Evolutionary conservation across 2,888 invertebrate species (phyloP).

Genomic region (Lamellibrachia satsuma): DNA sequence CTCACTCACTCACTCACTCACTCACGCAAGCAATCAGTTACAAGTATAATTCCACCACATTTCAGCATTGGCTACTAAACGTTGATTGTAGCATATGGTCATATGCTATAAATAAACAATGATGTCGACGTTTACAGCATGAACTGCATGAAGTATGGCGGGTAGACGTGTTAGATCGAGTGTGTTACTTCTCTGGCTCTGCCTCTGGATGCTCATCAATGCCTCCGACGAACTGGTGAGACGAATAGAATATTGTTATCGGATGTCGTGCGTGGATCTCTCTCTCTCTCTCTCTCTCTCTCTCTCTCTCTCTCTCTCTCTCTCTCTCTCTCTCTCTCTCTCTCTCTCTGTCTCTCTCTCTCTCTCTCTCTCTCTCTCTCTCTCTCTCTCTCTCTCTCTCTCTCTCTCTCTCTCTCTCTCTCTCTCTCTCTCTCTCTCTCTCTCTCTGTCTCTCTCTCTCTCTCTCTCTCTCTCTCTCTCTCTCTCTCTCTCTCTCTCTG

Average conservation of each 20-base stretch:
- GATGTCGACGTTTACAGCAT: neutral
- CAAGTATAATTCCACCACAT: neutral
- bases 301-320: constrained; percentile 26
- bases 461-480: too few species aligned
- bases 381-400: too few species aligned
- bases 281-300: constrained; percentile 26
- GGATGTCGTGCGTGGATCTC: neutral
- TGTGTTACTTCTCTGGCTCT: neutral
- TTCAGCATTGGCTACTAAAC: too few species aligned
- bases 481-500: neutral
- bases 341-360: constrained; percentile 17
- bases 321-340: constrained; percentile 20
- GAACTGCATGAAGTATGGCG: neutral
- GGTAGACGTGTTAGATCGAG: neutral
- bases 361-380: constrained; percentile 13
- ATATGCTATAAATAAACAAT: neutral
- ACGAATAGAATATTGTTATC: too few species aligned
- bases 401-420: too few species aligned
- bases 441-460: too few species aligned
- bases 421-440: too few species aligned
- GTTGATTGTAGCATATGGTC: neutral
- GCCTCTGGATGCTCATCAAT: neutral
- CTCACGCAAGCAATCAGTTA: neutral
- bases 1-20: neutral
- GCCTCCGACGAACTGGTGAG: neutral